phyloP scores from a whole-genome alignment of 2,797 vertebrate genomes.

The Hippopotamyrus pictus region DNA sequence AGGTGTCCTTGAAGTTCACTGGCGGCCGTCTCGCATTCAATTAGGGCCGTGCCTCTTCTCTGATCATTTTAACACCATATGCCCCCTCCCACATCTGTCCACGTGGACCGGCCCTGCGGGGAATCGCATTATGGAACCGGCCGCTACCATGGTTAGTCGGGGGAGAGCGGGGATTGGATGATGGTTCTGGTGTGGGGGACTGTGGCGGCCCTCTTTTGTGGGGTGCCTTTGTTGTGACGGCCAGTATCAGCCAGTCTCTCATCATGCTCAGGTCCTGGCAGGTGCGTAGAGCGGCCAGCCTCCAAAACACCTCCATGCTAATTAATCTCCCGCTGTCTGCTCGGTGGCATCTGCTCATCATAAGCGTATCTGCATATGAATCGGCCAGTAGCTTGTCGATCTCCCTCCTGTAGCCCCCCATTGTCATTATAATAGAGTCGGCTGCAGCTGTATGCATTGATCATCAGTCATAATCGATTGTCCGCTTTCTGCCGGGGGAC shows the following conservation, averaged over 20 bases:
- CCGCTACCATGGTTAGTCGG: not conserved
- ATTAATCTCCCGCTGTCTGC: slow-evolving; percentile 48
- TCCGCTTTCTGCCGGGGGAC: slow-evolving; percentile 60
- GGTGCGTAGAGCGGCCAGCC: not conserved
- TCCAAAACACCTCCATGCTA: slow-evolving; percentile 24
- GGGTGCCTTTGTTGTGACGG: not conserved
- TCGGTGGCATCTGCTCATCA: slow-evolving; percentile 65
- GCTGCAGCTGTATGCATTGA: slow-evolving; percentile 62
- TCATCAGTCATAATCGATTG: slow-evolving; percentile 76
- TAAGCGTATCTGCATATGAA: slow-evolving; percentile 70
- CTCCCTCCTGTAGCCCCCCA: slow-evolving; percentile 36
- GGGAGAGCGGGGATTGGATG: not conserved
- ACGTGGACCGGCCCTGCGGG: not conserved
- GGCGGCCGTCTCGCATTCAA: slow-evolving; percentile 82
- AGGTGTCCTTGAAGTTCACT: slow-evolving; percentile 35
- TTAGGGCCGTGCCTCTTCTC: slow-evolving; percentile 71
- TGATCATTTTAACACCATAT: slow-evolving; percentile 82
- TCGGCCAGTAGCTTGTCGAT: slow-evolving; percentile 60
- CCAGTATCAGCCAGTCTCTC: not conserved
- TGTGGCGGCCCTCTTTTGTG: not conserved
- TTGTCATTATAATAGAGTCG: slow-evolving; percentile 65
- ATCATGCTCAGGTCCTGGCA: not conserved
- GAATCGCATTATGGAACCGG: not conserved
- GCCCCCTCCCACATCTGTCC: slow-evolving; percentile 30
- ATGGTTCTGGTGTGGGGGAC: not conserved